Evolutionary conservation across 1,140 invertebrate genomes (phyloP).

Genomic region (Hycleus phaleratus): DNA sequence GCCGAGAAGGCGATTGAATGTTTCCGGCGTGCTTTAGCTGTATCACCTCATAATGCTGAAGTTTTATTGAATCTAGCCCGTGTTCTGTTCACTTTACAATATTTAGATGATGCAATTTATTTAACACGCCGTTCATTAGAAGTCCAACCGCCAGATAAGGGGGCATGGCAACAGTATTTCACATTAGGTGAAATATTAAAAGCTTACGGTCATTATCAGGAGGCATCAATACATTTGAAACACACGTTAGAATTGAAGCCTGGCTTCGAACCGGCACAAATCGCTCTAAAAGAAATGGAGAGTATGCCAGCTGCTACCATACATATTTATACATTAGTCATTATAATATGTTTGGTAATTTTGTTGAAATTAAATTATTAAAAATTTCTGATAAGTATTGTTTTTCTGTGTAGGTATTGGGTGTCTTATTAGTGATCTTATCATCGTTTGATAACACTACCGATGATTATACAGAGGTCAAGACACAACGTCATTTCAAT

Average conservation of each 20-base stretch:
- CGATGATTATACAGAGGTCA: constrained; percentile 50
- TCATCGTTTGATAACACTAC: constrained; percentile 57
- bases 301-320: constrained; percentile 62
- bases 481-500: constrained; percentile 72
- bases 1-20: constrained; percentile 80
- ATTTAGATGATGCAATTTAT: constrained; percentile 82
- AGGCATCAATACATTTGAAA: constrained; percentile 70
- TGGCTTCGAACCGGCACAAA: constrained; percentile 69
- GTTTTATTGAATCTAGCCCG: constrained; percentile 75
- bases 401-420: constrained; percentile 53
- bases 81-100: constrained; percentile 76
- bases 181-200: constrained; percentile 79
- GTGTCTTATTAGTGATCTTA: constrained; percentile 71
- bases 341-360: constrained; percentile 71
- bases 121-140: constrained; percentile 59
- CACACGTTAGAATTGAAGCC: constrained; percentile 76
- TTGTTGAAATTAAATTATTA: background rate
- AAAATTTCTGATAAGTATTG: constrained; percentile 1
- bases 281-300: constrained; percentile 71
- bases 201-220: constrained; percentile 74
- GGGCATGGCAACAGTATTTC: constrained; percentile 85
- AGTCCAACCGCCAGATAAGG: constrained; percentile 69
- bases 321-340: constrained; percentile 74
- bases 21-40: constrained; percentile 72
- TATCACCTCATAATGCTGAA: constrained; percentile 80